These are phyloP conservation scores for Hypsopygia costalis DNA, from an alignment of 2,888 invertebrate species.

Conservation along the genomic window DNA sequence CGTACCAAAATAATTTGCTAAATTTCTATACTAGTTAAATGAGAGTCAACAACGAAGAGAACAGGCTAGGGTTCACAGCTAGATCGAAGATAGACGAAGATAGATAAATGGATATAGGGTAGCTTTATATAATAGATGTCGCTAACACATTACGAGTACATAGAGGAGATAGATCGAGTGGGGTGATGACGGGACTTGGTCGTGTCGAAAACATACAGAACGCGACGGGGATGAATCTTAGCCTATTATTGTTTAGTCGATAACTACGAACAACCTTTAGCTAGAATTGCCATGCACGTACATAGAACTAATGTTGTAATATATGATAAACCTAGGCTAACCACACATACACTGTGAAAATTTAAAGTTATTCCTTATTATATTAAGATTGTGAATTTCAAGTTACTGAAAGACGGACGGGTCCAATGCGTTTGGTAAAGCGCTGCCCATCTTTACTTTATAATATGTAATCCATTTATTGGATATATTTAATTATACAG, in stretches of 20 bases:
- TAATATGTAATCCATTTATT: slow-evolving; percentile 18
- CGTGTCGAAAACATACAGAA: slow-evolving; percentile 42
- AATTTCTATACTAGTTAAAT: slow-evolving; percentile 52
- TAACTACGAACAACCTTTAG: slow-evolving; percentile 74
- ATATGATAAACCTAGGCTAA: slow-evolving; percentile 64
- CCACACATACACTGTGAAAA: slow-evolving; percentile 69
- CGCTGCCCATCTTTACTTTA: slow-evolving; percentile 41
- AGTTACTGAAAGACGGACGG: slow-evolving; percentile 49
- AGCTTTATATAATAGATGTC: slow-evolving; percentile 31
- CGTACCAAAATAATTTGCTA: slow-evolving; percentile 72
- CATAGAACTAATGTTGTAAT: slow-evolving; percentile 57
- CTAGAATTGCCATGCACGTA: slow-evolving; percentile 74
- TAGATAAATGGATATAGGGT: slow-evolving; percentile 46
- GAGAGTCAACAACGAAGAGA: slow-evolving; percentile 76
- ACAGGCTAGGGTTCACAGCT: slow-evolving; percentile 51
- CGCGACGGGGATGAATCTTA: slow-evolving; percentile 48
- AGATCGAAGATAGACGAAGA: slow-evolving; percentile 43
- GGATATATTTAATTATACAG: slow-evolving; percentile 18
- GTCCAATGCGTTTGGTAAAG: slow-evolving; percentile 33
- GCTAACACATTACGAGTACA: slow-evolving; percentile 37
- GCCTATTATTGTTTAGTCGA: slow-evolving; percentile 71
- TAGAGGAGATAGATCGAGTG: slow-evolving; percentile 22
- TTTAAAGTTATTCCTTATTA: slow-evolving; percentile 48
- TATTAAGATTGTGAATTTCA: slow-evolving; percentile 52
- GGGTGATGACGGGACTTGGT: slow-evolving; percentile 34